Conservation (phyloP, 2,797 vertebrate genomes). For the Huso huso region DNA sequence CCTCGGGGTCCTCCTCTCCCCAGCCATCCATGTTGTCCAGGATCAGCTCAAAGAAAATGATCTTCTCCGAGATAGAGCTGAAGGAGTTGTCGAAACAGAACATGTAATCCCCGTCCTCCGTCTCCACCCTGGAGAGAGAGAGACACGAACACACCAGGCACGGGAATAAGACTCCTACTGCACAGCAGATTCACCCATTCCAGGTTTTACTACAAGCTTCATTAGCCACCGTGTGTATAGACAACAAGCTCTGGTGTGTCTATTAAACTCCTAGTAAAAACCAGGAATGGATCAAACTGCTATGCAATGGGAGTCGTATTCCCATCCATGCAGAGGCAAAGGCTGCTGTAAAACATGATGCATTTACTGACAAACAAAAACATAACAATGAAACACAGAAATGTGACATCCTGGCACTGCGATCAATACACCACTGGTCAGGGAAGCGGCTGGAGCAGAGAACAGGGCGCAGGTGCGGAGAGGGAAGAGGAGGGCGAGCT, state of each 20-base stretch:
- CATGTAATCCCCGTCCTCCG: slow-evolving; percentile 92
- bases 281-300: no score
- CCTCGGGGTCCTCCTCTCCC: slow-evolving; percentile 63
- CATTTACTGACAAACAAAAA: not conserved
- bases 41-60: slow-evolving; percentile 96
- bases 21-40: slow-evolving; percentile 85
- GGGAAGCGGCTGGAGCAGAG: no score
- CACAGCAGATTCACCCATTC: no score
- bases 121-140: slow-evolving; percentile 67
- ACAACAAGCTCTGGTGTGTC: no score
- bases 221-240: no score
- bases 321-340: not conserved
- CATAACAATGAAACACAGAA: no score
- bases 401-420: no score
- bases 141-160: not conserved
- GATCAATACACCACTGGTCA: no score
- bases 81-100: slow-evolving; percentile 98
- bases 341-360: not conserved
- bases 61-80: slow-evolving; percentile 87
- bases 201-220: no score
- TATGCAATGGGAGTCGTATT: no score
- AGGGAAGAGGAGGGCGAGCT: not conserved
- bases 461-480: not conserved
- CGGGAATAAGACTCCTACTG: no score
- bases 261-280: no score